Evolutionary conservation across 2,888 invertebrate species (phyloP), one percentile per base, ranked within the genome.

Genomic region (Pyralis farinalis): DNA sequence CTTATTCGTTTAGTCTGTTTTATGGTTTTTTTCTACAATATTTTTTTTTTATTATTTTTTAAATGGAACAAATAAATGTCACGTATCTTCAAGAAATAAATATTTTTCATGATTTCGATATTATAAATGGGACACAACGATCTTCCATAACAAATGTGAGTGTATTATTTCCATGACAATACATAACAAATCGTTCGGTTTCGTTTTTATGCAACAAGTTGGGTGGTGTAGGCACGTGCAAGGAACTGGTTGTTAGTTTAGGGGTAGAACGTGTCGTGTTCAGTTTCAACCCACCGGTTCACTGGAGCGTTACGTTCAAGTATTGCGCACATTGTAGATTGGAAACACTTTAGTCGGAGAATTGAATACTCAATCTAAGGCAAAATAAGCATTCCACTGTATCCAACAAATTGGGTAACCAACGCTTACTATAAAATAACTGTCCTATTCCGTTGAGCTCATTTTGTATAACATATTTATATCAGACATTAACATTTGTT

Each of bases 141-240:
- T 37, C 30, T 37, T 10, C n/a, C n/a, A 21, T n/a, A 8, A 37
- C 30, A 37, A 31, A 37, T 37, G 30, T 30, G 37, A 30, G 30
- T 52, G n/a, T 49, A 65, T 72, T 71, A 51, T 70, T 64, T 57
- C 53, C 55, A 46, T 56, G 55, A 65, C 66, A 70, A 63, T 63
- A 50, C 47, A 48, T 42, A 44, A 49, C 46, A 49, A 55, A 51
- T 47, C 48, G 46, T 51, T 50, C 48, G 53, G 46, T 43, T 41
- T 36, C 5, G 37, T 53, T 55, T 56, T 54, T 60, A 51, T 57
- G 58, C 58, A 63, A 64, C 58, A 62, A 58, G 58, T 61, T 38
- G 51, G 34, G 43, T 46, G 29, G 51, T 36, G 43, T 46, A 33
- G 51, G 55, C 65, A 67, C 67, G 70, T 67, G 65, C 57, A 58